Evolutionary conservation across 2,888 invertebrate species (phyloP).

Genomic region (Idaea biselata): DNA sequence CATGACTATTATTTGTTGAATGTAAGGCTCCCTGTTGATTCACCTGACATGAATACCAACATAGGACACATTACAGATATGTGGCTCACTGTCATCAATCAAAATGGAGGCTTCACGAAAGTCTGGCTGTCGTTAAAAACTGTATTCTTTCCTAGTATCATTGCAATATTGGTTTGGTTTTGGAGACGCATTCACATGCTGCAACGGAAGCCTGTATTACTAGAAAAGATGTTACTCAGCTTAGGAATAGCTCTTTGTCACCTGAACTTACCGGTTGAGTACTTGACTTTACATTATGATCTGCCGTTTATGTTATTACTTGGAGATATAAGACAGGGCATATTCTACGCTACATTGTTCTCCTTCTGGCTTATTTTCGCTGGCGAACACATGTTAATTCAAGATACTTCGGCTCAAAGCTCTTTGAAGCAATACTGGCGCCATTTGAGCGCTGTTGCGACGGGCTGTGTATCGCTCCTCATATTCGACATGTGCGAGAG

Average conservation of each 20-base stretch:
- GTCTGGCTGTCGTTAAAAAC: slow-evolving; percentile 97
- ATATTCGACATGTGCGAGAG: slow-evolving; percentile 98
- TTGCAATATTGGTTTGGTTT: slow-evolving; percentile 93
- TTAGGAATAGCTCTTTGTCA: slow-evolving; percentile 92
- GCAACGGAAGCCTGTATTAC: slow-evolving; percentile 91
- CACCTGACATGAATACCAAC: slow-evolving; percentile 85
- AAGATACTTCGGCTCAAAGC: slow-evolving; percentile 90
- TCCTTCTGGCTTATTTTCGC: slow-evolving; percentile 99
- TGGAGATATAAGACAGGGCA: slow-evolving; percentile 96
- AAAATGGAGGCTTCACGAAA: slow-evolving; percentile 99
- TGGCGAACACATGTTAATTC: slow-evolving; percentile 96
- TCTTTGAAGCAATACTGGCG: slow-evolving; percentile 95
- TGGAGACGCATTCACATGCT: slow-evolving; percentile 94
- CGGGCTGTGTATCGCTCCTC: slow-evolving; percentile 94
- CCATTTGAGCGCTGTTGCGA: slow-evolving; percentile 94
- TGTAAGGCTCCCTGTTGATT: slow-evolving; percentile 91
- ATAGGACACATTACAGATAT: slow-evolving; percentile 91
- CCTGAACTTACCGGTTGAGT: slow-evolving; percentile 96
- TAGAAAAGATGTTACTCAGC: slow-evolving; percentile 95
- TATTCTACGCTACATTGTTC: slow-evolving; percentile 96
- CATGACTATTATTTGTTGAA: slow-evolving; percentile 98
- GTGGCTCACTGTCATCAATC: slow-evolving; percentile 93
- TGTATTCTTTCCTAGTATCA: slow-evolving; percentile 92
- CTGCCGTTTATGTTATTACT: slow-evolving; percentile 97
- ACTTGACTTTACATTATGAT: slow-evolving; percentile 92